Conservation (phyloP, 2,797 vertebrate genomes). For the Acanthornis magna region DNA sequence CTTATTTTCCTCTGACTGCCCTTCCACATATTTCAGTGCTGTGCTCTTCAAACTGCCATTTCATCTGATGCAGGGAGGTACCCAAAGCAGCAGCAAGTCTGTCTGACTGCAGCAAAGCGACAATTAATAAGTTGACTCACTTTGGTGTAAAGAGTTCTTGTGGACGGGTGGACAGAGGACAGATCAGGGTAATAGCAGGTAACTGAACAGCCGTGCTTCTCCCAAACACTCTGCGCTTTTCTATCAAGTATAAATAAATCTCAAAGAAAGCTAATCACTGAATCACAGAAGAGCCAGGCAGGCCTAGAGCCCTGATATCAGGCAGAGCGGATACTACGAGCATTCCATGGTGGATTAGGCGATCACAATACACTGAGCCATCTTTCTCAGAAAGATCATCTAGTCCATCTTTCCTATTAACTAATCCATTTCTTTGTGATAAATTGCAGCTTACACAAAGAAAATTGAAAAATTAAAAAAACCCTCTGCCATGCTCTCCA, state of each 20-base stretch:
- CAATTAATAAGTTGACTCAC: background rate
- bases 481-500: background rate
- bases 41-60: slow-evolving; percentile 16
- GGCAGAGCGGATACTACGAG: background rate
- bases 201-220: background rate
- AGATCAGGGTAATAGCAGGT: background rate
- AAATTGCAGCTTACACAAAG: background rate
- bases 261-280: background rate
- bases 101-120: background rate
- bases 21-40: background rate
- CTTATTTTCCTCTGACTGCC: background rate
- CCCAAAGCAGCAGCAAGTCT: background rate
- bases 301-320: background rate
- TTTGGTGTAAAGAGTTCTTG: background rate
- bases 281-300: background rate
- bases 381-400: background rate
- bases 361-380: background rate
- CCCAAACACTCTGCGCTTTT: background rate
- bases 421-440: background rate
- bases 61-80: background rate
- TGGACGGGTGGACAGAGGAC: background rate
- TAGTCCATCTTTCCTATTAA: background rate
- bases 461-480: background rate
- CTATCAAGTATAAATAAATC: background rate
- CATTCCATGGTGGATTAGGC: background rate